Evolutionary conservation across 2,888 invertebrate genomes (phyloP).

Genomic region (Spialia ferax): DNA sequence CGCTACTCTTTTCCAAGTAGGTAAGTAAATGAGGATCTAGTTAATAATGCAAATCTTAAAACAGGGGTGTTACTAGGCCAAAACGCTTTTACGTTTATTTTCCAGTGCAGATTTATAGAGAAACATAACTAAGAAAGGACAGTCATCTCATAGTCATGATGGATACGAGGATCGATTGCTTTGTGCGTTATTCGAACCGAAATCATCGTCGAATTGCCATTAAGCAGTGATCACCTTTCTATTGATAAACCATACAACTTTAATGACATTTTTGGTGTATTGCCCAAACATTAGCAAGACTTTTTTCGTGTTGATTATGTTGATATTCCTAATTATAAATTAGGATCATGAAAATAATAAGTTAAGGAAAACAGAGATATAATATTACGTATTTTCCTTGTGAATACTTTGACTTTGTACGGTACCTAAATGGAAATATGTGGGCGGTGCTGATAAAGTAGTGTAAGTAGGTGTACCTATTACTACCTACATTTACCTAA

Average conservation of each 20-base stretch:
- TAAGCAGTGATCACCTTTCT: neutral
- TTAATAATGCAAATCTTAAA: conserved; percentile 29
- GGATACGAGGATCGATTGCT: conserved; percentile 6
- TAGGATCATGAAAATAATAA: too few relatives aligned
- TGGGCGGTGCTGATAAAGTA: too few relatives aligned
- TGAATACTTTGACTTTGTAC: too few relatives aligned
- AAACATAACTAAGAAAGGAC: neutral
- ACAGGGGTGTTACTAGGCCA: conserved; percentile 7
- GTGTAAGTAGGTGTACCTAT: too few relatives aligned
- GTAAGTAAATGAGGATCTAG: conserved; percentile 4
- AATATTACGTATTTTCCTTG: too few relatives aligned
- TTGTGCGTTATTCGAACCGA: neutral
- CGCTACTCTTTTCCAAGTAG: neutral
- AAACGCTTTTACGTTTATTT: conserved; percentile 3
- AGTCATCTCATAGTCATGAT: neutral
- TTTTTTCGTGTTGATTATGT: too few relatives aligned
- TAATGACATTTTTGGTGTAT: neutral
- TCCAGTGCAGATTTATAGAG: neutral
- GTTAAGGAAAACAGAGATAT: too few relatives aligned
- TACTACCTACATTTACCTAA: too few relatives aligned
- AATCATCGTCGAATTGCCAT: neutral
- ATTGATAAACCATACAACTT: neutral
- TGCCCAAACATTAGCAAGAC: neutral
- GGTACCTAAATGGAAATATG: too few relatives aligned
- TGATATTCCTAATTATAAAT: too few relatives aligned